Conservation (phyloP, 2,797 vertebrate genomes). For the Brachyalestes nurse region DNA sequence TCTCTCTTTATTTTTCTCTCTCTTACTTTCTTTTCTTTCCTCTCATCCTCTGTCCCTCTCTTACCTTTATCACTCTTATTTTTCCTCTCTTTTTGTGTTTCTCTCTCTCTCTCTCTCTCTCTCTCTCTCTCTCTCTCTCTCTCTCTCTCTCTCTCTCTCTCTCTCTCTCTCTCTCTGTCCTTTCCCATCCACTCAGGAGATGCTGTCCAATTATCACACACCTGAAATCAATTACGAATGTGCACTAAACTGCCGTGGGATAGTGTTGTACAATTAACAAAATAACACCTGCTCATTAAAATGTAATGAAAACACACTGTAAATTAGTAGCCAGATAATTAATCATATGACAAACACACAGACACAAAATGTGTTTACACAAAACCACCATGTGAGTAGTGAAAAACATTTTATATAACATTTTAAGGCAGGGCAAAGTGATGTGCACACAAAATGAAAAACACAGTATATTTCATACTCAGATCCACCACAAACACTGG, state of each 20-base stretch:
- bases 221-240: slow-evolving; percentile 48
- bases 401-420: neutral
- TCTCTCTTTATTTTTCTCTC: neutral
- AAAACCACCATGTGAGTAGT: neutral
- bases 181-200: neutral
- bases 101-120: slow-evolving; percentile 4
- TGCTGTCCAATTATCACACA: slow-evolving; percentile 45
- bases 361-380: neutral
- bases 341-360: neutral
- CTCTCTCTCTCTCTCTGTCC: slow-evolving; percentile 1
- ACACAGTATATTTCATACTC: neutral
- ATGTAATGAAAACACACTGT: slow-evolving; percentile 20
- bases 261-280: slow-evolving; percentile 6
- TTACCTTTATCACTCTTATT: neutral
- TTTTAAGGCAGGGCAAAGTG: too few species aligned
- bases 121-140: neutral
- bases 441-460: too few species aligned
- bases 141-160: neutral
- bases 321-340: neutral
- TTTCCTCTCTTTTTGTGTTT: neutral
- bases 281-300: neutral
- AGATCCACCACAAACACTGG: neutral
- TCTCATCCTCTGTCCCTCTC: neutral
- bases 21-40: neutral
- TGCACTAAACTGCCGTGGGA: neutral